These are phyloP conservation scores for Sebastes matsubarae DNA, from an alignment of 2,797 vertebrate species.

Conservation along the genomic window DNA sequence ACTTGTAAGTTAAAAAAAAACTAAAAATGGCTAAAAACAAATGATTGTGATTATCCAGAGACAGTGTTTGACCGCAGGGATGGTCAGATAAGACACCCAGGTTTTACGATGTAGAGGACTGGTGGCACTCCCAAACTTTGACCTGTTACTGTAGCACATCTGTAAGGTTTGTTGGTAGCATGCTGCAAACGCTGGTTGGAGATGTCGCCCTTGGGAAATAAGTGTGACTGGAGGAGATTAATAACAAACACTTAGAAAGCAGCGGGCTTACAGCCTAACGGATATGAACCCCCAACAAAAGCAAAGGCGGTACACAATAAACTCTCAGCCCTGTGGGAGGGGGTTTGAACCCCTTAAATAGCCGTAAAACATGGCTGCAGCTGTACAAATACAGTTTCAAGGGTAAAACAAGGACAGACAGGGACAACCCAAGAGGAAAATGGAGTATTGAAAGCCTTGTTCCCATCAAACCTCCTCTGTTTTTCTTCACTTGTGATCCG, in stretches of 20 bases:
- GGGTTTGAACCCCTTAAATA: constrained; percentile 49
- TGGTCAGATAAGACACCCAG: background rate
- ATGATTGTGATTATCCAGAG: background rate
- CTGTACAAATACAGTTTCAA: constrained; percentile 69
- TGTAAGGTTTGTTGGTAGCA: constrained; percentile 25
- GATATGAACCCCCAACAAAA: constrained; percentile 31
- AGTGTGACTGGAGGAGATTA: constrained; percentile 58
- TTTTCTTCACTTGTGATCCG: constrained; percentile 8
- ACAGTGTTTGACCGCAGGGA: background rate
- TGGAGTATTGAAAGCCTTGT: constrained; percentile 34
- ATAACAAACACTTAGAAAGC: constrained; percentile 37
- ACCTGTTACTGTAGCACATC: constrained; percentile 16
- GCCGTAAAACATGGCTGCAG: constrained; percentile 65
- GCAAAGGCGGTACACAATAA: constrained; percentile 29
- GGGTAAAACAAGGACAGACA: constrained; percentile 79
- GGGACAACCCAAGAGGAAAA: constrained; percentile 46
- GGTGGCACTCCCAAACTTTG: background rate
- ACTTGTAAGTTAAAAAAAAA: background rate
- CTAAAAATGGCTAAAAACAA: background rate
- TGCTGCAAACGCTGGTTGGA: background rate
- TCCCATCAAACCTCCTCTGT: background rate
- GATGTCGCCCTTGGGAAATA: constrained; percentile 54
- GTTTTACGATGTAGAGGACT: background rate
- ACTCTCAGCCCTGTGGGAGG: constrained; percentile 9
- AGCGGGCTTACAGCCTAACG: background rate